Conservation (phyloP, 2,888 invertebrate genomes). For the Meganola albula region DNA sequence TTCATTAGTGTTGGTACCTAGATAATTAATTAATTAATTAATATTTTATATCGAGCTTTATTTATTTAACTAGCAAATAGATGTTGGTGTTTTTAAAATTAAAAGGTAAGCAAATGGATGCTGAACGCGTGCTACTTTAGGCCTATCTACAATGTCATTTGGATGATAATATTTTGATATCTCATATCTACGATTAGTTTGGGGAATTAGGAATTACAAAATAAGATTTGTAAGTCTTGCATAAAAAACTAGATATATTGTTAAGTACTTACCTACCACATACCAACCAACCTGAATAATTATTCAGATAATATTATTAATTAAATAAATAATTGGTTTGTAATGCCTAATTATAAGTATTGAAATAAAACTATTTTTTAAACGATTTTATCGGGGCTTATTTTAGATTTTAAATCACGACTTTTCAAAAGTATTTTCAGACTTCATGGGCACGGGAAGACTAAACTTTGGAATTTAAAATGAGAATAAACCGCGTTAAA, state of each 20-base stretch:
- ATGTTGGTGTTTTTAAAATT: conserved; percentile 1
- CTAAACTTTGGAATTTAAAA: too few species aligned
- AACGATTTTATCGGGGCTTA: too few species aligned
- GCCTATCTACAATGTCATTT: conserved; percentile 29
- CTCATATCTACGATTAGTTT: conserved; percentile 19
- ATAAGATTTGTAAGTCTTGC: conserved; percentile 8
- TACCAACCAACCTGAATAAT: neutral
- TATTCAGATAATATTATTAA: neutral
- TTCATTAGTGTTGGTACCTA: too few species aligned
- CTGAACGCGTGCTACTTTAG: conserved; percentile 24
- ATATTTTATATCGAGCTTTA: too few species aligned
- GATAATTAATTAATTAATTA: too few species aligned
- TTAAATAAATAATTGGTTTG: neutral
- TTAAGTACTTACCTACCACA: neutral
- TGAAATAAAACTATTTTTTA: too few species aligned
- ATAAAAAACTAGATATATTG: neutral
- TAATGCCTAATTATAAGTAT: too few species aligned
- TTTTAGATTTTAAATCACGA: too few species aligned
- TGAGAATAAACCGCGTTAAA: too few species aligned
- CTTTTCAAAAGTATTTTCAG: too few species aligned
- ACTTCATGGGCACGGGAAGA: too few species aligned
- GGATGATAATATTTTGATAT: conserved; percentile 23
- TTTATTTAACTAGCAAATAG: too few species aligned
- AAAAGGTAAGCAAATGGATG: conserved; percentile 8
- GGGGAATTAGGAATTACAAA: conserved; percentile 23